A percentile compares a stretch with the other conserved stretches of the same genome.
phyloP scores from a whole-genome alignment of 2,888 invertebrate genomes.

The Dendrolimus pini region DNA sequence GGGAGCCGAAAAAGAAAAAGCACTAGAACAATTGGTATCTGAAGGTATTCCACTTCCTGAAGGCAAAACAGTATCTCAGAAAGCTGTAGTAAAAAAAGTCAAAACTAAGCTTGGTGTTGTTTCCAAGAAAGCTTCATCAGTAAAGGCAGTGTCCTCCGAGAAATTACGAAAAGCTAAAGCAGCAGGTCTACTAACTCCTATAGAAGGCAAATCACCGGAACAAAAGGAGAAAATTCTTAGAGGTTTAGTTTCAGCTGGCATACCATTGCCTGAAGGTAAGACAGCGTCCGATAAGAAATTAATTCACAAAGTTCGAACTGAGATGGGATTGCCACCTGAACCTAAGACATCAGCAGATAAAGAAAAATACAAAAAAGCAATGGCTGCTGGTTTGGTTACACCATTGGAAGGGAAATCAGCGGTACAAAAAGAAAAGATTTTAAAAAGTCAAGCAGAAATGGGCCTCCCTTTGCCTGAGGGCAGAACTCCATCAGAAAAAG shows the following conservation, averaged over 20 bases:
- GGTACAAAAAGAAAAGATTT: slow-evolving; percentile 22
- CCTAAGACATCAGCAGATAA: slow-evolving; percentile 19
- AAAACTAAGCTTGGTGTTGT: slow-evolving; percentile 1
- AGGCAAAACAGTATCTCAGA: slow-evolving; percentile 13
- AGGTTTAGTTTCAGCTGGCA: slow-evolving; percentile 17
- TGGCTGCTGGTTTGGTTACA: slow-evolving; percentile 19
- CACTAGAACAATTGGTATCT: slow-evolving; percentile 18
- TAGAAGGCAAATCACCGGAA: slow-evolving; percentile 22
- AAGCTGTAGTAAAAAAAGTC: slow-evolving; percentile 16
- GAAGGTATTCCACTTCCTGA: slow-evolving; percentile 23
- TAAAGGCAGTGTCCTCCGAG: slow-evolving; percentile 13
- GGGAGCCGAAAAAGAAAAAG: slow-evolving; percentile 26
- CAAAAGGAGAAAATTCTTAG: slow-evolving; percentile 27
- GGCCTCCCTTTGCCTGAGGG: slow-evolving; percentile 28
- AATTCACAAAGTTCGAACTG: slow-evolving; percentile 19
- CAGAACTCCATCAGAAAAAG: slow-evolving; percentile 22
- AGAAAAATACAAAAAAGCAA: slow-evolving; percentile 21
- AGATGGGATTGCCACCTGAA: slow-evolving; percentile 26
- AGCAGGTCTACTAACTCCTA: slow-evolving; percentile 23
- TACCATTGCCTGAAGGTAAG: slow-evolving; percentile 20
- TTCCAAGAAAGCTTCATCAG: slow-evolving; percentile 7
- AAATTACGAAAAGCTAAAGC: slow-evolving; percentile 18
- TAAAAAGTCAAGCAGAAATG: slow-evolving; percentile 16
- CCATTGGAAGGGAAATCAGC: slow-evolving; percentile 26
- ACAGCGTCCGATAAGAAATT: slow-evolving; percentile 15